Conservation (phyloP, 2,113 vertebrate genomes). For the Tetrao urogallus region DNA sequence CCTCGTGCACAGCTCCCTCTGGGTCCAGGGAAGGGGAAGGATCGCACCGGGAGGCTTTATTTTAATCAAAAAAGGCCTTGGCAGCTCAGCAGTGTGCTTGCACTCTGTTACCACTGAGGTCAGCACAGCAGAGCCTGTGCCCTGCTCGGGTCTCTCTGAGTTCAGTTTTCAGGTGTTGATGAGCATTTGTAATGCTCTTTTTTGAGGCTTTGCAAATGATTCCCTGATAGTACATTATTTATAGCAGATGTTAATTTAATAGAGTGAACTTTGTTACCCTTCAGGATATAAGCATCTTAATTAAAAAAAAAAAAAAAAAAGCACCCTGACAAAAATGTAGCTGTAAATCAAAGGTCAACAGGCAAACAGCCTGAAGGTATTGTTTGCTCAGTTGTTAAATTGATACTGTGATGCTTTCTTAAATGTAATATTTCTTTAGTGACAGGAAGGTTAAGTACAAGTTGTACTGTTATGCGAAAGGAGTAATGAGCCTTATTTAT, state of each 20-base stretch:
- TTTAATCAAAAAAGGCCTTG: background rate
- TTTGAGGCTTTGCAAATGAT: background rate
- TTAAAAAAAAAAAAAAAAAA: constrained; percentile 25
- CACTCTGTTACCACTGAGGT: background rate
- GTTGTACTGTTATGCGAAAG: background rate
- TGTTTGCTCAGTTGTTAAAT: background rate
- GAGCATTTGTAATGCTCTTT: background rate
- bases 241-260: constrained; percentile 51
- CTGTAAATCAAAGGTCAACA: constrained; percentile 57
- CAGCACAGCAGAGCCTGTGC: background rate
- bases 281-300: constrained; percentile 21
- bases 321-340: background rate
- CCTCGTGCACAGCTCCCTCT: background rate
- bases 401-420: constrained; percentile 25
- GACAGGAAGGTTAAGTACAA: constrained; percentile 22
- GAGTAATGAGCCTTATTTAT: constrained; percentile 18
- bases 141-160: background rate
- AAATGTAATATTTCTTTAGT: constrained; percentile 6
- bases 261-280: constrained; percentile 19
- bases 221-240: background rate
- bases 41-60: background rate
- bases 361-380: background rate
- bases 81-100: background rate
- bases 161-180: background rate
- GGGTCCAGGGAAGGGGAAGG: background rate